These are phyloP conservation scores for Sialis fuliginosa DNA, from an alignment of 2,888 invertebrate genomes.

Conservation along the genomic window DNA sequence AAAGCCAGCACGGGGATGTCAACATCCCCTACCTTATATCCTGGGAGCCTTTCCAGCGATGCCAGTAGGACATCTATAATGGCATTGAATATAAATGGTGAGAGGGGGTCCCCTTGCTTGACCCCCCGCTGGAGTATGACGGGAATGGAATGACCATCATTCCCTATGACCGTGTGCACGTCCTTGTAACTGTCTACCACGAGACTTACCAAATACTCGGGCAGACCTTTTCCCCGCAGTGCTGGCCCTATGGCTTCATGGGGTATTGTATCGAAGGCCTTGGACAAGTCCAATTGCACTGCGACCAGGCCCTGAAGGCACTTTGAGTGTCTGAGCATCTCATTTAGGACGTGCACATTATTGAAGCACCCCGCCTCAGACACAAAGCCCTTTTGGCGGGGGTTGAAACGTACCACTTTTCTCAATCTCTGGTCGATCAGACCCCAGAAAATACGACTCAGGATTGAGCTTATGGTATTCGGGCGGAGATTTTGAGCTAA, in stretches of 20 bases:
- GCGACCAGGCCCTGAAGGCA: conserved; percentile 16
- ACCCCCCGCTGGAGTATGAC: conserved; percentile 19
- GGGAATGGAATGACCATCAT: conserved; percentile 7
- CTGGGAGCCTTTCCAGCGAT: conserved; percentile 12
- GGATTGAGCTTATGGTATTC: conserved; percentile 12
- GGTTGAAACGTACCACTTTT: conserved; percentile 8
- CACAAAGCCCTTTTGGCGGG: conserved; percentile 18
- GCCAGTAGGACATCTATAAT: conserved; percentile 15
- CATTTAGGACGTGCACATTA: conserved; percentile 9
- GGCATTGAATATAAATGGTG: conserved; percentile 21
- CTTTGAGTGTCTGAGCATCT: conserved; percentile 7
- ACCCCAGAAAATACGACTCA: conserved; percentile 11
- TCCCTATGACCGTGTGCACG: conserved; percentile 15
- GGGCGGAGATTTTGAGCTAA: conserved; percentile 13
- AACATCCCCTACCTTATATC: conserved; percentile 9
- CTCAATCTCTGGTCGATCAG: conserved; percentile 10
- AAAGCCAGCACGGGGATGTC: conserved; percentile 18
- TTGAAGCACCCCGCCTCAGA: conserved; percentile 11
- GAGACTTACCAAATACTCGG: conserved; percentile 15
- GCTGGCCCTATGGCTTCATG: conserved; percentile 8
- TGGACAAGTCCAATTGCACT: conserved; percentile 23
- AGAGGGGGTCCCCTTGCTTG: conserved; percentile 21
- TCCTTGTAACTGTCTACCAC: conserved; percentile 17
- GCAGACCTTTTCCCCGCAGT: conserved; percentile 18
- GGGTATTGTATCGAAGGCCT: conserved; percentile 20